These are phyloP conservation scores for Operophtera brumata DNA, from an alignment of 2,888 invertebrate genomes.

Conservation along the genomic window DNA sequence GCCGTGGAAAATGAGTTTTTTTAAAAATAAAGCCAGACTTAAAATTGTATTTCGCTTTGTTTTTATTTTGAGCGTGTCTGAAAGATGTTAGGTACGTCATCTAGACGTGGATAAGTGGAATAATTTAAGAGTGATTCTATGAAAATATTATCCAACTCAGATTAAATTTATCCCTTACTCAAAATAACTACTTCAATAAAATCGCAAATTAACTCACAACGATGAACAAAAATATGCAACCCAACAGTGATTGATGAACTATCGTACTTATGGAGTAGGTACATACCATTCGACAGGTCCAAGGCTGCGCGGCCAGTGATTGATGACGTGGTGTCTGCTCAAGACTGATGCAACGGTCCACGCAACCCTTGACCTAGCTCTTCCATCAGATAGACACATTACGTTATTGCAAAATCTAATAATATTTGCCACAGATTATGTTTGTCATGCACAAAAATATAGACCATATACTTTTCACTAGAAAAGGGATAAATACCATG, in stretches of 20 bases:
- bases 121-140: no score
- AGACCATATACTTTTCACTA: no score
- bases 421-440: not conserved
- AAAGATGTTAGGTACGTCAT: not conserved
- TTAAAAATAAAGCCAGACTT: conserved; percentile 46
- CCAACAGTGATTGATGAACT: no score
- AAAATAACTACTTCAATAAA: no score
- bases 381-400: conserved; percentile 42
- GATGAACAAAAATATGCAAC: no score
- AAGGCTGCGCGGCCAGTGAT: conserved; percentile 38
- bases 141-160: no score
- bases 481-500: no score
- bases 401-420: conserved; percentile 38
- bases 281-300: not conserved
- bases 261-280: no score
- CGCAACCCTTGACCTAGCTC: conserved; percentile 39
- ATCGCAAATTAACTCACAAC: no score
- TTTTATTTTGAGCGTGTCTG: conserved; percentile 11
- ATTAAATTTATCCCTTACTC: no score
- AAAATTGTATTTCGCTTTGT: conserved; percentile 11
- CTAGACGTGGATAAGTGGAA: not conserved
- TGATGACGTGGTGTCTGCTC: conserved; percentile 40
- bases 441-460: no score
- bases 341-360: conserved; percentile 48
- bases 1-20: conserved; percentile 63